Conservation (phyloP, 2,797 vertebrate species). For the Sparidentex hasta region DNA sequence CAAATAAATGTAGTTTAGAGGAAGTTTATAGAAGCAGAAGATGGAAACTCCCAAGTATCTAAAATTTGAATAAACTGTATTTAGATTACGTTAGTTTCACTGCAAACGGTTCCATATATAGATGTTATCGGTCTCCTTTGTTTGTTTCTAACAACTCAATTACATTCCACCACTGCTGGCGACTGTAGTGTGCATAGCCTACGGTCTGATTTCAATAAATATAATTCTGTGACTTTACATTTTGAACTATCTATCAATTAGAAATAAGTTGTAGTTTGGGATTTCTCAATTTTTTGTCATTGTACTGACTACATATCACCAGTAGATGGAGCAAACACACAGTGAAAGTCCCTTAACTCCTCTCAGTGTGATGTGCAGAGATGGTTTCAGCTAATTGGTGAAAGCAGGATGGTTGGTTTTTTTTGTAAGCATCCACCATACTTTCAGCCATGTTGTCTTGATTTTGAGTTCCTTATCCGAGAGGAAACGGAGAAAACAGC, state of each 20-base stretch:
- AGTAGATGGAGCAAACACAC: conserved; percentile 65
- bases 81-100: no score
- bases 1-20: no score
- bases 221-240: not conserved
- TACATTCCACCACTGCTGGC: not conserved
- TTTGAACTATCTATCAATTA: not conserved
- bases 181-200: not conserved
- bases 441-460: not conserved
- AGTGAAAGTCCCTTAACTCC: not conserved
- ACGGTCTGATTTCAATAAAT: not conserved
- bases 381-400: not conserved
- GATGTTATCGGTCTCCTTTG: no score
- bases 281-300: not conserved
- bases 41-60: no score
- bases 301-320: conserved; percentile 18
- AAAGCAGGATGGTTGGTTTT: not conserved
- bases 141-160: no score
- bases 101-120: no score
- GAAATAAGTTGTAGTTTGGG: not conserved
- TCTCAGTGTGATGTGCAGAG: not conserved
- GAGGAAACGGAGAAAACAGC: conserved; percentile 17
- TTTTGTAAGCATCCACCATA: not conserved
- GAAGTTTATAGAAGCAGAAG: no score
- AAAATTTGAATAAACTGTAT: no score
- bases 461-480: conserved; percentile 21